Base-by-base conservation (phyloP, 2,797 vertebrate species). In the Lithobates pipiens region DNA sequence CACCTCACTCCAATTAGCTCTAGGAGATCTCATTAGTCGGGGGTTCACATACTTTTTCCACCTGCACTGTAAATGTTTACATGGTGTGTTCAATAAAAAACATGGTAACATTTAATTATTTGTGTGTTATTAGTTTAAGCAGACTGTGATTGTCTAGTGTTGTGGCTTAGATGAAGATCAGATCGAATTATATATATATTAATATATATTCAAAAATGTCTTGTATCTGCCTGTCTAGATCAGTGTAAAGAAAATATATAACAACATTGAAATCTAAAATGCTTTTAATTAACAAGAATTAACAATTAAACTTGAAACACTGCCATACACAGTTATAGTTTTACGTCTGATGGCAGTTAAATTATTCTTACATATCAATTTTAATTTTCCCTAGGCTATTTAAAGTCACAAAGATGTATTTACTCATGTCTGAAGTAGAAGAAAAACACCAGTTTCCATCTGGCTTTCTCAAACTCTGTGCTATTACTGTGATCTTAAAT, bases 321-420 rank as follows among this genome's bases (percentile, higher is more conserved):
- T 79, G 36, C n/a, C 36, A 39, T 25, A 42, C 25, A 54, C 23
- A 67, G 61, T 44, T 77, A 67, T 54, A 54, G 50, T 18, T 65
- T 11, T 65, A 74, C 11, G 42, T 21, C 36, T 74, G 44, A 23
- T 77, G 54, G 23, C 27, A 16, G 50, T 54, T 54, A 54, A 54
- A 54, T 69, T 50, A 79, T 36, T 27, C 4, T 7, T 68, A 29
- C 13, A 69, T 34, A 79, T 46, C 21, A 25, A 69, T 69, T 79
- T 79, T 27, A 7, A 69, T 29, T 44, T 79, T 79, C 39, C 11
- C 13, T 25, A 10, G 42, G 63, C 77, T 79, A 69, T 79, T 79
- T 69, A 68, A 79, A 79, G 11, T 69, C n/a, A 68, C 9, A 69
- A 4, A 79, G 69, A 79, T 79, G 36, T 69, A 65, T 44, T 61